Evolutionary conservation across 2,113 vertebrate genomes (phyloP).

Genomic region (Rhynchomys soricoides): DNA sequence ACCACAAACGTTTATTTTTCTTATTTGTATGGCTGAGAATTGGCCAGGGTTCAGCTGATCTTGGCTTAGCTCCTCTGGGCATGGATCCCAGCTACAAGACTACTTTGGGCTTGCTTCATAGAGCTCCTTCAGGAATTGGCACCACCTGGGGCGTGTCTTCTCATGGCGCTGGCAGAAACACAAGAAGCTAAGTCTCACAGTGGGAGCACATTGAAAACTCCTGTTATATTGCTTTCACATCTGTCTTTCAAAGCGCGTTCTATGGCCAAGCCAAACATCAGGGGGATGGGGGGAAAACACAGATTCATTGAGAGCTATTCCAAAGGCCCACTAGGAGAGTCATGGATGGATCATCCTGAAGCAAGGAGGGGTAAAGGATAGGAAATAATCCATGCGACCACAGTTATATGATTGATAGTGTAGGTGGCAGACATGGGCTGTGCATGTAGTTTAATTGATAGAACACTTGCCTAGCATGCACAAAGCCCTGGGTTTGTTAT

Average conservation of each 20-base stretch:
- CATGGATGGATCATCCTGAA: not conserved
- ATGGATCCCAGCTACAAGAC: not conserved
- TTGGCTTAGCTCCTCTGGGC: constrained; percentile 6
- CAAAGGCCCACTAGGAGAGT: not conserved
- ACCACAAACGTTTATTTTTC: constrained; percentile 4
- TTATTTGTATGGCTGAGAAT: not conserved
- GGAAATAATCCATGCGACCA: not conserved
- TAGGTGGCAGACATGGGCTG: not conserved
- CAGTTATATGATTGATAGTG: not conserved
- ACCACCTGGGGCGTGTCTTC: not conserved
- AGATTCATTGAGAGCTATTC: not conserved
- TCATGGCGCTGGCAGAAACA: not conserved
- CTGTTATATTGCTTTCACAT: not conserved
- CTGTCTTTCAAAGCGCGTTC: not conserved
- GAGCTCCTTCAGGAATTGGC: not conserved
- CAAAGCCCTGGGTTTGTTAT: not conserved
- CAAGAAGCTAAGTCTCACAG: not conserved
- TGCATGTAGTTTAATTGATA: not conserved
- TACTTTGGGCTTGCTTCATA: not conserved
- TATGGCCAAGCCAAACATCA: not conserved
- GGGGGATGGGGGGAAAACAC: not conserved
- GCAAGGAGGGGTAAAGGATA: not conserved
- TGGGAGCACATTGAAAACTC: not conserved
- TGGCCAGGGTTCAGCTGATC: constrained; percentile 42
- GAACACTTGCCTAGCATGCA: not conserved